Conservation (phyloP, 2,113 vertebrate genomes). For the Entomyzon cyanotis region DNA sequence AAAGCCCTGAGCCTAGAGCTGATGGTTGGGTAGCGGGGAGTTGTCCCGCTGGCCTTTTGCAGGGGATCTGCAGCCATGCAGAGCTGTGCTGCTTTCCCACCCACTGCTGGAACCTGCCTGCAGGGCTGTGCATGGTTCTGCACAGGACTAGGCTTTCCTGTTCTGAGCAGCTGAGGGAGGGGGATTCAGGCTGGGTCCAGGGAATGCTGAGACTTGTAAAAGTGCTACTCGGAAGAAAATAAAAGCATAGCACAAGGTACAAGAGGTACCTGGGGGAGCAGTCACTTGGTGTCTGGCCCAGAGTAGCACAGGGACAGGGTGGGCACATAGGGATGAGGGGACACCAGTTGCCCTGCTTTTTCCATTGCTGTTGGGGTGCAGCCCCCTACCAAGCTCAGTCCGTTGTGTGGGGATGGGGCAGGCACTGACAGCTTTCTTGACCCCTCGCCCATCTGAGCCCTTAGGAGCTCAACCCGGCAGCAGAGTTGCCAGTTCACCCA, state of each 20-base stretch:
- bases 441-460: conserved; percentile 43
- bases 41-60: neutral
- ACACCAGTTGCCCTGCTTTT: neutral
- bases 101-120: neutral
- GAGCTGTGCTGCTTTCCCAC: neutral
- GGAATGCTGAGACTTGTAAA: neutral
- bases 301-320: neutral
- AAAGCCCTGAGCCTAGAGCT: neutral
- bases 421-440: neutral
- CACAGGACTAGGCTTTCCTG: neutral
- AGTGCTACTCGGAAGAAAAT: conserved; percentile 16
- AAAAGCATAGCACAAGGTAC: neutral
- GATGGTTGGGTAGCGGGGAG: neutral
- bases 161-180: neutral
- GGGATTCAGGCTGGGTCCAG: neutral
- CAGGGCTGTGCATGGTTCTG: neutral
- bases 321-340: accelerated
- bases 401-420: neutral
- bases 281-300: neutral
- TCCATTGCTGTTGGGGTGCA: neutral
- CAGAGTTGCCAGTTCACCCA: conserved; percentile 66
- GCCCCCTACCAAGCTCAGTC: neutral
- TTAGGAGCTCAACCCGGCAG: conserved; percentile 64
- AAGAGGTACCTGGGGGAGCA: neutral
- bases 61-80: neutral